Percentiles rank a stretch among this genome's conserved stretches.
phyloP scores from a whole-genome alignment of 37 sponge, comb jelly and placozoan genomes.

The Dysidea cf. avara region DNA sequence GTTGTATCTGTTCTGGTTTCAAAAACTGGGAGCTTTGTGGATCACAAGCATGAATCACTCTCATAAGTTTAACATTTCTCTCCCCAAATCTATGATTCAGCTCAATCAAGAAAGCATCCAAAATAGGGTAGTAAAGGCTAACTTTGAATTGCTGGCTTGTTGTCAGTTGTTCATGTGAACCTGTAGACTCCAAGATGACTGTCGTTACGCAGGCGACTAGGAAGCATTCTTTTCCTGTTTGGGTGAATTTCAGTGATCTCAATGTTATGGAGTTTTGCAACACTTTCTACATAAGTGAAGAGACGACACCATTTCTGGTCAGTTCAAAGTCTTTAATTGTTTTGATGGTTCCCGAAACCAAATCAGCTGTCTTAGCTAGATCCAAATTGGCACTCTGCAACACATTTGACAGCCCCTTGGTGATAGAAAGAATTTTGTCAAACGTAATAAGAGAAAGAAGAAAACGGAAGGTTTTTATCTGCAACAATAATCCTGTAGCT shows the following conservation, averaged over 20 bases:
- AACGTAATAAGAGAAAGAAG: slow-evolving; percentile 46
- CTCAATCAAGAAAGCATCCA: slow-evolving; percentile 27
- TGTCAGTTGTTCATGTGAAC: slow-evolving; percentile 7
- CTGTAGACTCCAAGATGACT: slow-evolving; percentile 37
- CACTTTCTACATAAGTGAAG: slow-evolving; percentile 24
- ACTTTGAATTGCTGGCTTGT: slow-evolving; percentile 1
- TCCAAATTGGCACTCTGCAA: slow-evolving; percentile 40
- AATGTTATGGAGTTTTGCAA: slow-evolving; percentile 30
- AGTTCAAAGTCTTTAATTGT: slow-evolving; percentile 22
- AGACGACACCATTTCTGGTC: slow-evolving; percentile 32
- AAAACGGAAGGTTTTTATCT: slow-evolving; percentile 46
- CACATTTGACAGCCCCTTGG: slow-evolving; percentile 54
- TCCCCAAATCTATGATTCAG: slow-evolving; percentile 4
- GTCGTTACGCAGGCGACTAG: not conserved
- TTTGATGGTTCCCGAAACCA: slow-evolving; percentile 31
- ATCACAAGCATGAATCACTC: slow-evolving; percentile 20
- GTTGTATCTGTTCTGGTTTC: not conserved
- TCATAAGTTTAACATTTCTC: slow-evolving; percentile 23
- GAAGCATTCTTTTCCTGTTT: not conserved
- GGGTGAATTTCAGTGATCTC: slow-evolving; percentile 9
- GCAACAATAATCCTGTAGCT: slow-evolving; percentile 53
- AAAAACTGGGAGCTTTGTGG: slow-evolving; percentile 13
- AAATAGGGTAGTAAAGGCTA: slow-evolving; percentile 16
- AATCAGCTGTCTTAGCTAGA: slow-evolving; percentile 31
- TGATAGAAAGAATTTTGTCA: slow-evolving; percentile 32